A percentile compares a stretch with the other conserved stretches of the same genome.
Evolutionary conservation across 2,113 vertebrate genomes (phyloP).

Genomic region (Phylloscopus trochiloides): DNA sequence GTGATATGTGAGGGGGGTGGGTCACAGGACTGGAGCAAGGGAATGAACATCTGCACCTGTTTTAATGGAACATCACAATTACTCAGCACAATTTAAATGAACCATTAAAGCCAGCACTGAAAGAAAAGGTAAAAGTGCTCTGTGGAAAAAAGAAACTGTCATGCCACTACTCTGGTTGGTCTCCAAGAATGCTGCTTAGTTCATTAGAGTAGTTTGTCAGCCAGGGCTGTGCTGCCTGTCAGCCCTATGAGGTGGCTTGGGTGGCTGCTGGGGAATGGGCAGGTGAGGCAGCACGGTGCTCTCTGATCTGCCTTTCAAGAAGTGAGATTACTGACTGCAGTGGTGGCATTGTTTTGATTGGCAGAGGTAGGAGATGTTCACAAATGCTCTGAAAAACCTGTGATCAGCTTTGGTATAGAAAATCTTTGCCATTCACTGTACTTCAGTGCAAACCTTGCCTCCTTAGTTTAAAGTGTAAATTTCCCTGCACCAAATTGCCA

Average conservation of each 20-base stretch:
- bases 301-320: not conserved
- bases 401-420: not conserved
- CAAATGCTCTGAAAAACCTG: not conserved
- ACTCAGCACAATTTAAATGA: not conserved
- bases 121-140: not conserved
- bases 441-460: not conserved
- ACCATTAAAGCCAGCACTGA: not conserved
- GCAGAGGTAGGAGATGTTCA: not conserved
- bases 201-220: not conserved
- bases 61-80: constrained; percentile 1
- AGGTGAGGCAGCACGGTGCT: not conserved
- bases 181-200: not conserved
- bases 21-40: not conserved
- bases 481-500: not conserved
- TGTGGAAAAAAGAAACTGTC: not conserved
- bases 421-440: not conserved
- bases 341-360: not conserved
- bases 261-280: not conserved
- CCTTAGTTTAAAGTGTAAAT: not conserved
- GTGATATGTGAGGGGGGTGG: not conserved
- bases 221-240: not conserved
- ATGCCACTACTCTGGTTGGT: not conserved
- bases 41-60: not conserved
- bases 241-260: not conserved
- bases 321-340: not conserved